Percentiles rank a stretch among this genome's conserved stretches.
phyloP scores from a whole-genome alignment of 2,113 vertebrate genomes.

The Aegotheles bennettii region DNA sequence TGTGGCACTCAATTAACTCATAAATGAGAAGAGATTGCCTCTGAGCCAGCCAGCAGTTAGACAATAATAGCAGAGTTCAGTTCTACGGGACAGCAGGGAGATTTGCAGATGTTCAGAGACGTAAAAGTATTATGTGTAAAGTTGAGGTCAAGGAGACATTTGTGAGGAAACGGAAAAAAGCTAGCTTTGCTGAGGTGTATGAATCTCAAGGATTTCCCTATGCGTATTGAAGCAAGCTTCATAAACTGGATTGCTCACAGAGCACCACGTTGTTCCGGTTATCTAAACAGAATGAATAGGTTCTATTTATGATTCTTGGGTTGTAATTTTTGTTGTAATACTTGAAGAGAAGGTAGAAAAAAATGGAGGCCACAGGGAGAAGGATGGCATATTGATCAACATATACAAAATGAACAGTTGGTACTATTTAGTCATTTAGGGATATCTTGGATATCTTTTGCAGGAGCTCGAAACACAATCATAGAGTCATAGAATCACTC shows the following conservation, averaged over 20 bases:
- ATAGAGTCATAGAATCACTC: no score
- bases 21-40: background rate
- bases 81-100: background rate
- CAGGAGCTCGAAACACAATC: background rate
- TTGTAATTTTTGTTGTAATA: background rate
- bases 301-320: background rate
- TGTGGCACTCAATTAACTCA: background rate
- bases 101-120: rapidly evolving
- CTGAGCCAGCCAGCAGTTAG: background rate
- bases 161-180: background rate
- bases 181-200: background rate
- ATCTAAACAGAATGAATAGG: background rate
- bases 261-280: background rate
- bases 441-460: background rate
- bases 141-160: background rate
- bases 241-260: background rate
- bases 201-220: background rate
- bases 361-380: background rate
- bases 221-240: background rate
- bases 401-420: background rate
- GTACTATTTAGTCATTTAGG: background rate
- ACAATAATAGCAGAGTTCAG: background rate
- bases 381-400: background rate
- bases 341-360: background rate
- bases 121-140: background rate